phyloP scores from a whole-genome alignment of 2,888 invertebrate genomes.

The Xanthia icteritia region DNA sequence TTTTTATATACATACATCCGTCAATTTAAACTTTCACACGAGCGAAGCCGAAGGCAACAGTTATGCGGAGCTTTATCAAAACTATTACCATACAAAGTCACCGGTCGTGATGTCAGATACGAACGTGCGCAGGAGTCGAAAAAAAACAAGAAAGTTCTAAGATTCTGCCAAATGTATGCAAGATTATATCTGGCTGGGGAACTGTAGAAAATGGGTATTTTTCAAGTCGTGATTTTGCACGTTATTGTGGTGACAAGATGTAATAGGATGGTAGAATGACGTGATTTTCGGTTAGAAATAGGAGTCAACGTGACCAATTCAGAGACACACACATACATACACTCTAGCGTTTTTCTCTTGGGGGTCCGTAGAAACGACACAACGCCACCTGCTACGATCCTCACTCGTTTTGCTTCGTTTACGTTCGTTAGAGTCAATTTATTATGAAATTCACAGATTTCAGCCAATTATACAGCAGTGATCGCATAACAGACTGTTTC shows the following conservation, averaged over 20 bases:
- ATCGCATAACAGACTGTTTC: too few species aligned
- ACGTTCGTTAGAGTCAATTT: not conserved
- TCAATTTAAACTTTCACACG: slow-evolving; percentile 56
- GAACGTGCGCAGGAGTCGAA: slow-evolving; percentile 66
- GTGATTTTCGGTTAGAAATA: not conserved
- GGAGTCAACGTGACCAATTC: too few species aligned
- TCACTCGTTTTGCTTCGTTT: too few species aligned
- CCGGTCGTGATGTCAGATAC: slow-evolving; percentile 78
- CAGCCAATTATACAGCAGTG: not conserved
- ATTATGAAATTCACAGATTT: not conserved
- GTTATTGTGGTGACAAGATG: slow-evolving; percentile 30
- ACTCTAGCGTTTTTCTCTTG: too few species aligned
- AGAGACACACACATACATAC: not conserved
- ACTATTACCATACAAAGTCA: slow-evolving; percentile 83
- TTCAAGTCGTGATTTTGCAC: slow-evolving; percentile 68
- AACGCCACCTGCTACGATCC: too few species aligned
- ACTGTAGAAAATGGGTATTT: slow-evolving; percentile 67
- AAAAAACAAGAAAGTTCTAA: slow-evolving; percentile 71
- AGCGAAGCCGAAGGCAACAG: slow-evolving; percentile 22
- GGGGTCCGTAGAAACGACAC: too few species aligned
- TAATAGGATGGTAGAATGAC: not conserved
- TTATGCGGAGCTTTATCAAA: slow-evolving; percentile 67
- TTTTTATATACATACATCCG: slow-evolving; percentile 15
- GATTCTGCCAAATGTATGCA: slow-evolving; percentile 80
- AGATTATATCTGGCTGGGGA: slow-evolving; percentile 74